Evolutionary conservation across 35 echinoderm and acorn worm species (phyloP), one percentile per base, ranked within the genome.

Genomic region (Eucidaris tribuloides): DNA sequence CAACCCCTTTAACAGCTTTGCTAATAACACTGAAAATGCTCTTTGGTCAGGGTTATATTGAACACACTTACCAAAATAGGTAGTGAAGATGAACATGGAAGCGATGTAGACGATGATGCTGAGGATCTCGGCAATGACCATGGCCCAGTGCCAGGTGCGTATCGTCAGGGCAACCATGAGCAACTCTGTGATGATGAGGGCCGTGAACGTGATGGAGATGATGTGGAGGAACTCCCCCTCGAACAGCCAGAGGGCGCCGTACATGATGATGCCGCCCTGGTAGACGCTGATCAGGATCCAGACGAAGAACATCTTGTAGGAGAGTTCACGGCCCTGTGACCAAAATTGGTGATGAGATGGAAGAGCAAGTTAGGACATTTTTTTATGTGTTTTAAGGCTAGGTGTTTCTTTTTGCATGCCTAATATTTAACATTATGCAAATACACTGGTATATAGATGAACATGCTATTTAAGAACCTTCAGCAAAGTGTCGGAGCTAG

Each of bases 101-200:
- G 84, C 80, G 31, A 98, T 82, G 48, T 98, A 98, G 35, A 92
- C 82, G 39, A 81, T 39, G 24, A 98, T 82, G 45, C 95, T 98
- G 34, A 89, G 35, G 48, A 98, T 62, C 65, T 98, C 95, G 2
- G 95, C 86, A 6, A 92, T 86, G 17, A 91, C 62, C 95, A 98
- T 98, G 22, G 92, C 19, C 95, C 95, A 98, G 52, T 98, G 95
- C 95, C 95, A 98, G 19, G 95, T 93, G 14, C 95, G 86, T 48
- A 98, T 98, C 19, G 95, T 98, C 86, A 98, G 66, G 25, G 90
- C 94, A 35, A 98, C 95, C 95, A 98, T 98, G 32, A 97, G 63
- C 49, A 98, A 68, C 87, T 98, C 95, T 3, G 95, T 98, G 79
- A 98, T 90, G 62, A 98, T 84, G 30, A 98, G 87, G 7, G 95